A percentile compares a stretch with the other conserved stretches of the same genome.
phyloP scores from a whole-genome alignment of 2,113 vertebrate species.

The Deroptyus accipitrinus region DNA sequence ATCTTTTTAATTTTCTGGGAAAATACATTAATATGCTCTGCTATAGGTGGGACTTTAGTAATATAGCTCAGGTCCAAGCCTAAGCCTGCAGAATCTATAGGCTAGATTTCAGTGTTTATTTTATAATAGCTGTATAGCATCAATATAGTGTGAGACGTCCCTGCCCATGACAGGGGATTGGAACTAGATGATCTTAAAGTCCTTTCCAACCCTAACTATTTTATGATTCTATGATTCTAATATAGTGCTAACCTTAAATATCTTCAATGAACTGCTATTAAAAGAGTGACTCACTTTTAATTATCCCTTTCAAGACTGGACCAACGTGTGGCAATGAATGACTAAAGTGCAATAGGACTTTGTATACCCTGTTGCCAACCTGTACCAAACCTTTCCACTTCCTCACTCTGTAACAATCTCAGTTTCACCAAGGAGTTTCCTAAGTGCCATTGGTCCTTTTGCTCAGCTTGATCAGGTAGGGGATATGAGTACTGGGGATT shows the following conservation, averaged over 20 bases:
- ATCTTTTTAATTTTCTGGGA: background rate
- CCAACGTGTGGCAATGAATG: background rate
- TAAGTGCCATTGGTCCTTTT: background rate
- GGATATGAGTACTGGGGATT: background rate
- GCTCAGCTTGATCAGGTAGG: background rate
- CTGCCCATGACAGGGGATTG: background rate
- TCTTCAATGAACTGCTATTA: background rate
- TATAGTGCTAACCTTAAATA: background rate
- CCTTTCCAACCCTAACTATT: background rate
- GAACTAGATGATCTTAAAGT: background rate
- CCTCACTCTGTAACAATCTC: accelerated
- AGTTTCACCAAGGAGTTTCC: background rate
- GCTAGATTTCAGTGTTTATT: background rate
- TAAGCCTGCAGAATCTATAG: background rate
- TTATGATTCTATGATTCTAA: background rate
- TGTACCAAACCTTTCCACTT: background rate
- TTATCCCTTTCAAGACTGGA: background rate
- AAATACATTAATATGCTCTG: background rate
- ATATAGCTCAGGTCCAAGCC: background rate
- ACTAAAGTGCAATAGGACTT: background rate
- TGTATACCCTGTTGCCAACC: background rate
- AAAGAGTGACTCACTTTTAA: background rate
- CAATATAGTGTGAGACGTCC: background rate
- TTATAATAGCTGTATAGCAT: background rate
- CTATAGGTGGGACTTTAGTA: background rate